Percentiles rank a stretch among this genome's conserved stretches.
phyloP scores from a whole-genome alignment of 2,888 invertebrate species.

The Ommatoiulus sabulosus region DNA sequence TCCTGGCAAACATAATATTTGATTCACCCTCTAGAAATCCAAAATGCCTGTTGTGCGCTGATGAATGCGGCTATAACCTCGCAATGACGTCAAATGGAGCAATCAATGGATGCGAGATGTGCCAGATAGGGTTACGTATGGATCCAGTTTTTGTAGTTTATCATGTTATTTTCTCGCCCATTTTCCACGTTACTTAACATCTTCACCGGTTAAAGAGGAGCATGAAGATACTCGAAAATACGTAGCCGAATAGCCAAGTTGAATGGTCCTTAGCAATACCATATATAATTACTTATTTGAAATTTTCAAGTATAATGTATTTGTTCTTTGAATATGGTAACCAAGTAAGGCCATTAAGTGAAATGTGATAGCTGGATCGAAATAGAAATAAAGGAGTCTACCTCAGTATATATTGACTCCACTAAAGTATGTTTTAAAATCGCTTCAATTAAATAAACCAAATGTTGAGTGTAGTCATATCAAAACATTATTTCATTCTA shows the following conservation, averaged over 20 bases:
- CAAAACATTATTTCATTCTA: too few relatives aligned
- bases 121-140: conserved; percentile 1
- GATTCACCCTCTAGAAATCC: conserved; percentile 7
- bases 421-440: too few relatives aligned
- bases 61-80: conserved; percentile 11
- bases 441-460: too few relatives aligned
- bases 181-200: conserved; percentile 39
- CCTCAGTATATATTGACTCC: too few relatives aligned
- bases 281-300: too few relatives aligned
- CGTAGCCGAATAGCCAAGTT: not conserved
- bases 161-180: conserved; percentile 47
- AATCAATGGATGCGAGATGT: conserved; percentile 26
- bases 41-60: conserved; percentile 20
- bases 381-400: too few relatives aligned
- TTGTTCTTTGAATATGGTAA: too few relatives aligned
- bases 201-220: conserved; percentile 9
- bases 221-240: not conserved
- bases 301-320: too few relatives aligned
- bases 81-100: conserved; percentile 44
- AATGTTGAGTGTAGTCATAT: too few relatives aligned
- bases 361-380: too few relatives aligned
- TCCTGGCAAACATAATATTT: conserved; percentile 11
- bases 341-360: too few relatives aligned
- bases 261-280: too few relatives aligned
- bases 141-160: conserved; percentile 20